Evolutionary conservation across 2,113 vertebrate species (phyloP).

Genomic region (Balaenoptera acutorostrata): DNA sequence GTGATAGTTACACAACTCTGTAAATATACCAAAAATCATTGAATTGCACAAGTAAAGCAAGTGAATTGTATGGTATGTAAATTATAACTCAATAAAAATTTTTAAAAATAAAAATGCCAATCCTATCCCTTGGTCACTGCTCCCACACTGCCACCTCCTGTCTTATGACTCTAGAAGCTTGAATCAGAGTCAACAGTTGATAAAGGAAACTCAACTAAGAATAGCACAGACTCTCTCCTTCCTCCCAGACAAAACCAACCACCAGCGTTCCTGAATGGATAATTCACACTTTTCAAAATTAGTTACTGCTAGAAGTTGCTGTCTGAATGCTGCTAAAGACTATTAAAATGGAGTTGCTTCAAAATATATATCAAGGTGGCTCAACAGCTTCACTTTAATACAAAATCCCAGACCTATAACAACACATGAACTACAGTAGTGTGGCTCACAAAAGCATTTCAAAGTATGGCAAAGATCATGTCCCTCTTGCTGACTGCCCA

Average conservation of each 20-base stretch:
- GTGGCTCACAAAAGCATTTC: conserved; percentile 31
- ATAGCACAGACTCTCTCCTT: conserved; percentile 54
- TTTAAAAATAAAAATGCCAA: not conserved
- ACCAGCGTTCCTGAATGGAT: conserved; percentile 23
- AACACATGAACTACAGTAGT: not conserved
- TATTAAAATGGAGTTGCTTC: not conserved
- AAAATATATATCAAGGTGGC: not conserved
- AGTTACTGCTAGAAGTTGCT: conserved; percentile 18
- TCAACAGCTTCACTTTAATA: not conserved
- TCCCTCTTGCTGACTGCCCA: not conserved
- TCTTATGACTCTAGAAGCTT: conserved; percentile 49
- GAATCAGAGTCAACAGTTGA: conserved; percentile 43
- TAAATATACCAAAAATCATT: too few species aligned
- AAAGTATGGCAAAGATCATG: conserved; percentile 24
- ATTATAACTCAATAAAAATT: too few species aligned
- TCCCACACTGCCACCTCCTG: conserved; percentile 72
- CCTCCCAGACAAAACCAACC: conserved; percentile 53
- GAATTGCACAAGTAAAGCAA: too few species aligned
- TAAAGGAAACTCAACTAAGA: conserved; percentile 63
- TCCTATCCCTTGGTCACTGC: conserved; percentile 34
- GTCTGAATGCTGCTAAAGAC: not conserved
- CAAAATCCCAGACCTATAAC: not conserved
- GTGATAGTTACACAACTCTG: too few species aligned
- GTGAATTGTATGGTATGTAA: too few species aligned
- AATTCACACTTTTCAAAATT: conserved; percentile 38